Evolutionary conservation across 2,888 invertebrate genomes (phyloP), one percentile per base, ranked within the genome.

Genomic region (Drosophila kokeensis): DNA sequence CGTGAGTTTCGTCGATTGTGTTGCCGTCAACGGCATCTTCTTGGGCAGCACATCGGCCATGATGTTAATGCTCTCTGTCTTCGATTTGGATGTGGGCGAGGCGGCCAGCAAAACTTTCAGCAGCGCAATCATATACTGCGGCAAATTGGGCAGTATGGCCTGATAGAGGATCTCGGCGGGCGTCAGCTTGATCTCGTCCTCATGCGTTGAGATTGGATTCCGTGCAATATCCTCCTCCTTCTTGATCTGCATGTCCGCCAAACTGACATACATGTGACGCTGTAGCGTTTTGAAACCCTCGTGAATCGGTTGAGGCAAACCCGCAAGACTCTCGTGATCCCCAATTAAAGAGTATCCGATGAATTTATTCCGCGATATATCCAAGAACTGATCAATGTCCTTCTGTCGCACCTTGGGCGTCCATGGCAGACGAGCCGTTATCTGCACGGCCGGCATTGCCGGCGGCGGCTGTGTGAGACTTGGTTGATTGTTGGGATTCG

Each of bases 31-130:
- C 53, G 99, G 99, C 98, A 98, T 98, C 94, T 98, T 98, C 93
- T 98, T 98, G 1, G 99, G 99, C 81, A 99, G 93, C 57, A 99
- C 97, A 94, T 99, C 99, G 48, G 98, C 97, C 95, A 99, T 96
- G 52, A 99, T 99, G 93, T 99, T 99, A 89, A 99, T 98, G 58
- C 99, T 98, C 92, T 99, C 99, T 13, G 97, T 98, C 94, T 99
- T 99, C 7, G 98, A 96, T 94, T 99, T 99, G n/a, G 98, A 98
- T n/a, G 99, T 99, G 6, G 99, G 99, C 40, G 99, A 98, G 63
- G 99, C 99, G 36, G 99, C 99, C 66, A 99, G 94, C 66, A 99
- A 94, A 83, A 99, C 98, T 94, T 99, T 99, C 59, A 99, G 94
- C 63, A 99, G 93, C 29, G 99, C 98, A 91, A 99, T 99, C 96